phyloP scores from a whole-genome alignment of 92 coral and sea anemone species.

The Zoanthus gigantus region DNA sequence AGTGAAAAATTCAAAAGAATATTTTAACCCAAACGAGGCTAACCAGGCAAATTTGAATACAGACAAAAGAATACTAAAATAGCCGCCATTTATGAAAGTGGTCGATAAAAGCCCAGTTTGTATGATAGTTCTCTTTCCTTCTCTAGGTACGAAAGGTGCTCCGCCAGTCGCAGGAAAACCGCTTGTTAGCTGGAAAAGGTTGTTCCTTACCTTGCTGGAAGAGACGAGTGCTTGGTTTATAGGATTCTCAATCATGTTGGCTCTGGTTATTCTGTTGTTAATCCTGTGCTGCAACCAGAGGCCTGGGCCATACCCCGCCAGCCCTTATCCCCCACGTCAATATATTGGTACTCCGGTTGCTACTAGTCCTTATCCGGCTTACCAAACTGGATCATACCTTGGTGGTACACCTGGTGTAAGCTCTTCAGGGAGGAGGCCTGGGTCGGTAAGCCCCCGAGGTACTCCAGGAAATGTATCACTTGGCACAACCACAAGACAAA shows the following conservation, averaged over 20 bases:
- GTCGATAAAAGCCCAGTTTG: background rate
- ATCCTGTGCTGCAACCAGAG: conserved; percentile 80
- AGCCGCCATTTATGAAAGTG: too few species aligned
- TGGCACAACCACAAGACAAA: conserved; percentile 8
- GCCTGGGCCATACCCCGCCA: conserved; percentile 45
- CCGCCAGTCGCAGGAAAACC: conserved; percentile 40
- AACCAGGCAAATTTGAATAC: too few species aligned
- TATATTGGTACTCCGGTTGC: conserved; percentile 53
- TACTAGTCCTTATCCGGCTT: conserved; percentile 61
- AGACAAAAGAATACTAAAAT: too few species aligned
- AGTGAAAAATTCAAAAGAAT: too few species aligned
- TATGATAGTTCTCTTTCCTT: background rate
- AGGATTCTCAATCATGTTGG: conserved; percentile 80
- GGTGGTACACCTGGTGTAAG: conserved; percentile 35
- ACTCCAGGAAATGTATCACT: conserved; percentile 36
- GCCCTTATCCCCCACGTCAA: conserved; percentile 31
- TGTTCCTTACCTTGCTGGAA: conserved; percentile 74
- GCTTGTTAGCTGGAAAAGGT: conserved; percentile 49
- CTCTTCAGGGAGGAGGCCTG: conserved; percentile 4
- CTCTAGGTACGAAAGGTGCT: conserved; percentile 6
- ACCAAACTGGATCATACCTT: conserved; percentile 53
- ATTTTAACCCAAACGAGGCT: too few species aligned
- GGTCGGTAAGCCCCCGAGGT: conserved; percentile 2
- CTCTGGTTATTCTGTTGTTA: conserved; percentile 73
- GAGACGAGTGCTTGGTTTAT: conserved; percentile 92